Evolutionary conservation across 2,113 vertebrate species (phyloP), one percentile per base, ranked within the genome.

Genomic region (Oryzias woworae): DNA sequence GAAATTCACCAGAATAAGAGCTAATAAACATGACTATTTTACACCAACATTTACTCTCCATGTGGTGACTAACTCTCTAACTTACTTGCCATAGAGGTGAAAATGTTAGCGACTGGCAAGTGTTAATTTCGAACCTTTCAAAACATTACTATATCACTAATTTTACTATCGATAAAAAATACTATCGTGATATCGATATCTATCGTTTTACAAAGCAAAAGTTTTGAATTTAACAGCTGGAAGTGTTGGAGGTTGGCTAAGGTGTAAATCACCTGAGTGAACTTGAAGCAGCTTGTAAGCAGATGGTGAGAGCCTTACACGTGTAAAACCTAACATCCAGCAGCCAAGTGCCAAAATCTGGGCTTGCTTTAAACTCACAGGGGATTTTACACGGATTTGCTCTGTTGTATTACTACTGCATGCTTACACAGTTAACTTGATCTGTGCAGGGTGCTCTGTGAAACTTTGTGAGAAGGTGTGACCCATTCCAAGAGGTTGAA

Each of bases 171-270:
- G 20, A 20, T 20, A 20, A 20, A 20, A 20, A 20, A 1, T 20
- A 20, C 20, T 20, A 20, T 20, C 1, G 20, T 20, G 20, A 20
- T 20, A 20, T 20, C 20, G 20, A 20, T 20, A 20, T 20, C 20
- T 1, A 20, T 20, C 20, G 1, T 20, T 20, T 60, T 80, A 89
- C 87, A 5, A 28, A 31, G 54, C 48, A 10, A 53, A 69, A 5
- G 62, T 10, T 20, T 47, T 55, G 50, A 36, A 51, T 50, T 57
- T 46, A 80, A 83, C 75, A 79, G 71, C 80, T 78, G 80, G 73
- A 81, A 61, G 41, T 62, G 61, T 24, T 43, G 68, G 69, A 67
- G 48, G 51, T 65, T 6, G 4, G 42, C 24, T 28, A 14, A 56
- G n/a, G 50, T 60, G 53, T 44, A 53, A 26, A 31, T 28, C 5